These are phyloP conservation scores for Melitaea cinxia DNA, from an alignment of 1,140 invertebrate species.

Conservation along the genomic window DNA sequence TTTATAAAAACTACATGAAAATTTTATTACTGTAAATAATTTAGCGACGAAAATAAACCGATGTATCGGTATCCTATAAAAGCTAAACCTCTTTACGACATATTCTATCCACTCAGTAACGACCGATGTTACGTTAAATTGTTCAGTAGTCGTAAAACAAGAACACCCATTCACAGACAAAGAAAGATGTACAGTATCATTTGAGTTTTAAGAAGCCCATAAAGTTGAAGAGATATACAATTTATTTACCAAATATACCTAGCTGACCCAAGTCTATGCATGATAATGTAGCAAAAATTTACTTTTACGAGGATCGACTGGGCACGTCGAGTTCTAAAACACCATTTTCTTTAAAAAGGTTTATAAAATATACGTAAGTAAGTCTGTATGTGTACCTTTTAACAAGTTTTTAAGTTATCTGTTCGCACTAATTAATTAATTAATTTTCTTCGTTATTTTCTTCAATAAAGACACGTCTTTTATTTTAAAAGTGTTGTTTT, in stretches of 20 bases:
- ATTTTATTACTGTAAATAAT: background rate
- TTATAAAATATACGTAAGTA: background rate
- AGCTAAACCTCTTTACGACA: conserved; percentile 24
- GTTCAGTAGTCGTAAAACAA: conserved; percentile 28
- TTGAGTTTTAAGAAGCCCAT: conserved; percentile 22
- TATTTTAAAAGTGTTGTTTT: too few species aligned
- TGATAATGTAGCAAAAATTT: conserved; percentile 19
- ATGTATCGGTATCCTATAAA: conserved; percentile 20
- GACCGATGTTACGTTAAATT: conserved; percentile 24
- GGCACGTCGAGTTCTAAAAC: background rate
- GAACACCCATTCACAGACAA: conserved; percentile 27
- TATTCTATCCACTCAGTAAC: conserved; percentile 23
- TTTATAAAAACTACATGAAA: background rate
- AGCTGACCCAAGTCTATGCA: conserved; percentile 6
- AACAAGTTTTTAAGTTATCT: background rate
- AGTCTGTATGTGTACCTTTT: background rate
- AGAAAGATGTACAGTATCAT: conserved; percentile 21
- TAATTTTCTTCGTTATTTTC: too few species aligned
- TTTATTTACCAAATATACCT: conserved; percentile 14
- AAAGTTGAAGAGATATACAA: conserved; percentile 15
- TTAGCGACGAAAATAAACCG: conserved; percentile 6
- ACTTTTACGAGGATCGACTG: conserved; percentile 17
- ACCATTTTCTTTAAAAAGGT: background rate
- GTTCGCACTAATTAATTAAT: too few species aligned
- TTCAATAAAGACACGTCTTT: too few species aligned